Conservation (phyloP, 35 echinoderm and acorn worm genomes). For the Apostichopus japonicus region DNA sequence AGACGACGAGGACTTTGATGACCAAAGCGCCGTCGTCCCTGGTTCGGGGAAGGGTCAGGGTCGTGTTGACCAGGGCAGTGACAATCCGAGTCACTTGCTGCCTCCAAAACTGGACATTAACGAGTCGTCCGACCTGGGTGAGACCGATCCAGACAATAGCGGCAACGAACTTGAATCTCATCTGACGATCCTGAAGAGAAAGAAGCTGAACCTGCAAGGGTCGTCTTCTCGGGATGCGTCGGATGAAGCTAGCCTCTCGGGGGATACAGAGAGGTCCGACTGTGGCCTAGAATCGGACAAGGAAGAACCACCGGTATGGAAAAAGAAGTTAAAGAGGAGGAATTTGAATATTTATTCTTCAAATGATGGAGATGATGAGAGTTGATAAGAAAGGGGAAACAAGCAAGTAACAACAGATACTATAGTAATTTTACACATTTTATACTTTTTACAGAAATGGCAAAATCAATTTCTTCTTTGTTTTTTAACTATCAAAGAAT, state of each 20-base stretch:
- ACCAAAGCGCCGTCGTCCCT: neutral
- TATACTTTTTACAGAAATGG: too few species aligned
- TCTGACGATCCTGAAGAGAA: constrained; percentile 57
- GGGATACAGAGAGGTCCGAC: constrained; percentile 64
- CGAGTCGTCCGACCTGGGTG: constrained; percentile 18
- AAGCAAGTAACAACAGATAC: neutral
- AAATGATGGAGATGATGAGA: constrained; percentile 63
- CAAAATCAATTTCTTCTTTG: too few species aligned
- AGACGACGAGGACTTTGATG: constrained; percentile 63
- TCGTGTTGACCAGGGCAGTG: neutral
- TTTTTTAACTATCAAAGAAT: too few species aligned
- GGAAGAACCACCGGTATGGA: constrained; percentile 36
- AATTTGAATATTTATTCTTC: constrained; percentile 57
- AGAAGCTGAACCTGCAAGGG: constrained; percentile 70
- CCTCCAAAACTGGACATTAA: constrained; percentile 57
- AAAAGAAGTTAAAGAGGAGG: constrained; percentile 53
- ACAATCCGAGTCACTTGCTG: neutral
- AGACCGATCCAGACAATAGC: constrained; percentile 53
- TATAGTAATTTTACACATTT: neutral
- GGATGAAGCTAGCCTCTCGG: constrained; percentile 71
- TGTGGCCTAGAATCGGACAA: constrained; percentile 48
- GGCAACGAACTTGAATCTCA: constrained; percentile 47
- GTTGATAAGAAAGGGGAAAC: constrained; percentile 13
- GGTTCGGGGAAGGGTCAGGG: neutral
- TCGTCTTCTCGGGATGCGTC: constrained; percentile 70